Percentiles rank a stretch among this genome's conserved stretches.
phyloP scores from a whole-genome alignment of 2,797 vertebrate species.

The Chiloscyllium punctatum region DNA sequence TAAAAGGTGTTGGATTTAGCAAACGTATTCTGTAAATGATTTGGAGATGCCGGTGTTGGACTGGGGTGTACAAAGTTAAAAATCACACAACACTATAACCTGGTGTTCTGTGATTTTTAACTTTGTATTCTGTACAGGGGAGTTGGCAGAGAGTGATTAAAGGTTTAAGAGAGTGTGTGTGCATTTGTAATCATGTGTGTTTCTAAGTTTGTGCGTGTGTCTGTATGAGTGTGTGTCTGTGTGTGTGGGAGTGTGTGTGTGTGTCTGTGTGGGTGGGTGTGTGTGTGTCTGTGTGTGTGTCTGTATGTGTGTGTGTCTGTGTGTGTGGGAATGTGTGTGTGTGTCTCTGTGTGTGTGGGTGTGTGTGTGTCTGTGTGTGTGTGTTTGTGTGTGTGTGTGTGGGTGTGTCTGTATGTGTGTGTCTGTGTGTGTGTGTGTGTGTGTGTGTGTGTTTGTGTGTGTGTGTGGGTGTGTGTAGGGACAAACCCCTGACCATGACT shows the following conservation, averaged over 20 bases:
- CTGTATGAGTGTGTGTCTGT: not conserved
- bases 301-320: not conserved
- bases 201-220: not conserved
- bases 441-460: too few species aligned
- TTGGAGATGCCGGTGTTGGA: not conserved
- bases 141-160: not conserved
- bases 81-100: too few species aligned
- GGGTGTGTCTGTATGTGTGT: too few species aligned
- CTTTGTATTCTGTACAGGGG: not conserved
- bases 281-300: not conserved
- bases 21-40: not conserved
- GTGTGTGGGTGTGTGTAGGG: too few species aligned
- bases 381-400: too few species aligned
- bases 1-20: not conserved
- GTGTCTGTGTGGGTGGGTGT: not conserved
- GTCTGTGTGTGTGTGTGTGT: too few species aligned
- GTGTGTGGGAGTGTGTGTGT: not conserved
- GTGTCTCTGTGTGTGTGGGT: too few species aligned
- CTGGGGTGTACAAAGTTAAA: not conserved
- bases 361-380: too few species aligned
- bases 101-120: too few species aligned
- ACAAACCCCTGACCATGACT: too few species aligned
- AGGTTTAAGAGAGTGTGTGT: not conserved
- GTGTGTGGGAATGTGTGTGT: too few species aligned
- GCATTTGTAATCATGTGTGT: not conserved